These are phyloP conservation scores for Chelonoidis abingdonii DNA, from an alignment of 2,113 vertebrate genomes.

Conservation along the genomic window DNA sequence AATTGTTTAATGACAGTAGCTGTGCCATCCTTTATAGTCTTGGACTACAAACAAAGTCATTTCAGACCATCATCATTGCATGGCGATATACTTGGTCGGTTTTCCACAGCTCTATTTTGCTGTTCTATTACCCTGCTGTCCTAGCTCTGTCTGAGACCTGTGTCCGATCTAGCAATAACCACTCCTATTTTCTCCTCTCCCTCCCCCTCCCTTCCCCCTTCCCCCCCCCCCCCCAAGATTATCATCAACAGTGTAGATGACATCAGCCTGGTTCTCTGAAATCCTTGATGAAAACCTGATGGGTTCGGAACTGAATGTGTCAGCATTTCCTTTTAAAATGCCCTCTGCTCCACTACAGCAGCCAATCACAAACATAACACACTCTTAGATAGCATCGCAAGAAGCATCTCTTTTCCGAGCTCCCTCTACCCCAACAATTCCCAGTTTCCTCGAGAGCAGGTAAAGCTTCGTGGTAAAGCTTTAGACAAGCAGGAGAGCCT, in stretches of 20 bases:
- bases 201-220: fast-evolving
- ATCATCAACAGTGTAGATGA: neutral
- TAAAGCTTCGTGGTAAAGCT: neutral
- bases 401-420: neutral
- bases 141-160: neutral
- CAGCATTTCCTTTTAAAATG: fast-evolving
- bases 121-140: neutral
- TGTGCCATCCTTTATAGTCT: neutral
- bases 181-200: neutral
- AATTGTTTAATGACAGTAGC: neutral
- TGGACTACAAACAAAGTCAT: neutral
- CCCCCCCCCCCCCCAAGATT: fast-evolving
- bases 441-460: neutral
- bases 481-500: neutral
- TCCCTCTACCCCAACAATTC: neutral
- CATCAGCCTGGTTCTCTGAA: neutral
- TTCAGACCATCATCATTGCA: neutral
- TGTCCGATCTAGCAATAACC: neutral
- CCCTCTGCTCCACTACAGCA: neutral
- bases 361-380: neutral
- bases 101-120: neutral
- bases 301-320: neutral
- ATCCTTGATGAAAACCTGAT: fast-evolving
- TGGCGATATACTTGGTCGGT: neutral
- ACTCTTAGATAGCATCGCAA: neutral